These are phyloP conservation scores for Drosophila sechellia DNA, from an alignment of 1,140 invertebrate species.

Conservation along the genomic window DNA sequence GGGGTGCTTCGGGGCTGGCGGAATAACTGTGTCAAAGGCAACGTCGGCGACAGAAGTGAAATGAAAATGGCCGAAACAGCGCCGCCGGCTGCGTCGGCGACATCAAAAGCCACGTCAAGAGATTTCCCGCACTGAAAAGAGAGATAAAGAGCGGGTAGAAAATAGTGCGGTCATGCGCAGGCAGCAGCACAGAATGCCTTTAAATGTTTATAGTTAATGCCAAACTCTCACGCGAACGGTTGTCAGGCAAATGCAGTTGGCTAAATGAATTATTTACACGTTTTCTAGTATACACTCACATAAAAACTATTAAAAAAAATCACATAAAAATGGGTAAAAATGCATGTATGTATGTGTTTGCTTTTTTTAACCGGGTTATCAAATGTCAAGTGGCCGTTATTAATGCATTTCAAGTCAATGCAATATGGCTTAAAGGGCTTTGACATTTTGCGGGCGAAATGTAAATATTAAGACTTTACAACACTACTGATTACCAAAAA, in stretches of 20 bases:
- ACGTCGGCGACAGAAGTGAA: constrained; percentile 62
- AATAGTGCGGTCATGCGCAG: constrained; percentile 49
- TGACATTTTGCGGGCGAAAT: no score
- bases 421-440: no score
- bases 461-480: no score
- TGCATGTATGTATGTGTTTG: no score
- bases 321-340: no score
- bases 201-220: constrained; percentile 41
- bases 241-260: constrained; percentile 7
- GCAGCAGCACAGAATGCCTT: constrained; percentile 11
- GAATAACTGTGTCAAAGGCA: constrained; percentile 76
- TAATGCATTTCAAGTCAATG: no score
- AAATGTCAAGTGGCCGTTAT: no score
- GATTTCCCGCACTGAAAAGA: constrained; percentile 8
- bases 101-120: constrained; percentile 48
- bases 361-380: no score
- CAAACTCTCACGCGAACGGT: constrained; percentile 17
- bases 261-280: neutral
- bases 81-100: constrained; percentile 49
- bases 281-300: neutral
- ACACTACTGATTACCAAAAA: no score
- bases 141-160: constrained; percentile 29
- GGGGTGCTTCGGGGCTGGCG: constrained; percentile 19
- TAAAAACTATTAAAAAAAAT: no score
- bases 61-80: constrained; percentile 71